A percentile compares a stretch with the other conserved stretches of the same genome.
phyloP scores from a whole-genome alignment of 2,113 vertebrate species.

The Plecturocebus donacophilus region DNA sequence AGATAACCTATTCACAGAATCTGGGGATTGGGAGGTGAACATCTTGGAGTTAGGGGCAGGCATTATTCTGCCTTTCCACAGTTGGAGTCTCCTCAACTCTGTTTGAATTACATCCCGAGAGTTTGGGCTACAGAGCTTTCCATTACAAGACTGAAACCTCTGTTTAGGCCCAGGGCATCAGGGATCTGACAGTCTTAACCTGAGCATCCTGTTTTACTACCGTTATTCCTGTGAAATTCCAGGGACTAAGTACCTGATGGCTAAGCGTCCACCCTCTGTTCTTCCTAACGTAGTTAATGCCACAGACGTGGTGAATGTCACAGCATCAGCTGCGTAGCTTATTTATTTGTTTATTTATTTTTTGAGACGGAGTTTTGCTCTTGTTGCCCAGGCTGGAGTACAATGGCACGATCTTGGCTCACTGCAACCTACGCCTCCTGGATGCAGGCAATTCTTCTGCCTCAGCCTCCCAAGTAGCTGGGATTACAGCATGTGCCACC shows the following conservation, averaged over 20 bases:
- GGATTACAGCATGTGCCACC: too few species aligned
- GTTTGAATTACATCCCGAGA: fast-evolving
- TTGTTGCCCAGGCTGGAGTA: too few species aligned
- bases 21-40: background rate
- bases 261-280: background rate
- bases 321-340: background rate
- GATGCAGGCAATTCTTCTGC: too few species aligned
- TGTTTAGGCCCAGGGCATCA: background rate
- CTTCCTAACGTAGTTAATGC: too few species aligned
- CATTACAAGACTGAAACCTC: fast-evolving
- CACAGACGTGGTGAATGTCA: background rate
- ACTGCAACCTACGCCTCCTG: too few species aligned
- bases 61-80: background rate
- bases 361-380: too few species aligned
- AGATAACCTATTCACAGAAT: fast-evolving
- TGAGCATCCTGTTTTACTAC: background rate
- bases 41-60: fast-evolving
- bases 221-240: fast-evolving
- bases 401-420: too few species aligned
- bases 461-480: too few species aligned
- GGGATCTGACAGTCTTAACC: background rate
- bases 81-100: background rate
- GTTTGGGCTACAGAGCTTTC: background rate
- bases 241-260: background rate
- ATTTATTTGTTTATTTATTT: too few species aligned